Conservation (phyloP, 2,888 invertebrate species). For the Thecophora atra region DNA sequence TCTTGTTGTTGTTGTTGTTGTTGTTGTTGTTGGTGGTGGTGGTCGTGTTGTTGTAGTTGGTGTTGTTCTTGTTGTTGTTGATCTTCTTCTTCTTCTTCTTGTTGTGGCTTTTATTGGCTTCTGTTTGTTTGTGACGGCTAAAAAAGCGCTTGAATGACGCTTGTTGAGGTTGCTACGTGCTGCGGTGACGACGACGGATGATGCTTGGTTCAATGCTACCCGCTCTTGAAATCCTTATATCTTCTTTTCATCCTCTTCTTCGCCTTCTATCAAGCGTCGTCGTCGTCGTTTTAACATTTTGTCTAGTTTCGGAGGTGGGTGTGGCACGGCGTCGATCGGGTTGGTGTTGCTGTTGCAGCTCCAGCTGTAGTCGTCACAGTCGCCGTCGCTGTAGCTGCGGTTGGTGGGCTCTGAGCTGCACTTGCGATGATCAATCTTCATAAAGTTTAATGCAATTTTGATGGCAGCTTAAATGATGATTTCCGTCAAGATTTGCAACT, state of each 20-base stretch:
- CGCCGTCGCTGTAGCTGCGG: background rate
- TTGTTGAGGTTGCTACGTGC: slow-evolving; percentile 1
- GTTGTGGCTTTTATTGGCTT: slow-evolving; percentile 25
- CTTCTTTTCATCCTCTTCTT: background rate
- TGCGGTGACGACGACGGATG: background rate
- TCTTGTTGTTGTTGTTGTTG: slow-evolving; percentile 2
- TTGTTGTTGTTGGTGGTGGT: slow-evolving; percentile 20
- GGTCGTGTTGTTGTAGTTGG: too few species aligned
- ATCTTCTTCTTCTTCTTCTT: too few species aligned
- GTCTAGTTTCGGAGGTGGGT: slow-evolving; percentile 19
- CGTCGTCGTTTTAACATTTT: slow-evolving; percentile 24
- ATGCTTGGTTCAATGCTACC: slow-evolving; percentile 10
- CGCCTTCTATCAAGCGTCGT: background rate
- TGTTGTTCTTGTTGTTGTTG: slow-evolving; percentile 4
- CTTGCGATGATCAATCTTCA: slow-evolving; percentile 35
- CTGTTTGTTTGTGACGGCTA: slow-evolving; percentile 20
- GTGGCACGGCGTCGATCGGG: slow-evolving; percentile 4
- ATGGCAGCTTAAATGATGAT: slow-evolving; percentile 37
- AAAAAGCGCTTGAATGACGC: slow-evolving; percentile 8
- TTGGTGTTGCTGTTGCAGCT: slow-evolving; percentile 1
- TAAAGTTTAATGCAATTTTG: slow-evolving; percentile 38
- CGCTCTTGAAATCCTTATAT: slow-evolving; percentile 19
- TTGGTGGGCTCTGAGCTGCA: slow-evolving; percentile 26
- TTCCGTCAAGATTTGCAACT: slow-evolving; percentile 36
- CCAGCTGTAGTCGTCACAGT: background rate